These are phyloP conservation scores for Pipra filicauda DNA, from an alignment of 2,113 vertebrate genomes.

Conservation along the genomic window DNA sequence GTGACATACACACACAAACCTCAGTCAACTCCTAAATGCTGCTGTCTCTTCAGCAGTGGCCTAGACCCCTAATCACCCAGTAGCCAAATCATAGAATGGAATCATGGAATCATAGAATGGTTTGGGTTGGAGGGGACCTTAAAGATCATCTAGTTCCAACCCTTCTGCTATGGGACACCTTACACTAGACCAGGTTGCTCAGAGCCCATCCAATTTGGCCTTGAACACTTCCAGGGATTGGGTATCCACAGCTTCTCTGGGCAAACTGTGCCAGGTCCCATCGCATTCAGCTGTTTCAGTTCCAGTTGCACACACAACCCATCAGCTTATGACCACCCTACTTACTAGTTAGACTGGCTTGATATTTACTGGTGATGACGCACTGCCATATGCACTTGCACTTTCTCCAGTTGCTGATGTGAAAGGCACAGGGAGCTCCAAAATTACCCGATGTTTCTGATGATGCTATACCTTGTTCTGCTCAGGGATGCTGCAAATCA, in stretches of 20 bases:
- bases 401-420: background rate
- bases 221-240: background rate
- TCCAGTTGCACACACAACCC: background rate
- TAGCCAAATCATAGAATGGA: background rate
- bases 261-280: background rate
- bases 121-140: background rate
- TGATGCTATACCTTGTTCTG: background rate
- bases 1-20: background rate
- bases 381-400: background rate
- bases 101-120: background rate
- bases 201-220: background rate
- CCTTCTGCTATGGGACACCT: rapidly evolving
- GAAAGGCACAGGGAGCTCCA: background rate
- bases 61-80: background rate
- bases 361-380: background rate
- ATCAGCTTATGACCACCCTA: background rate
- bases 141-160: background rate
- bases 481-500: background rate
- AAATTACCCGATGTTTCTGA: background rate
- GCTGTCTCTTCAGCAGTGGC: background rate
- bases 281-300: background rate
- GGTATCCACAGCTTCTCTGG: background rate
- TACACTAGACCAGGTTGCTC: background rate
- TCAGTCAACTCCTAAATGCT: rapidly evolving
- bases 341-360: background rate